Conservation (phyloP, 2,113 vertebrate species). For the Sinocyclocheilus rhinocerous region DNA sequence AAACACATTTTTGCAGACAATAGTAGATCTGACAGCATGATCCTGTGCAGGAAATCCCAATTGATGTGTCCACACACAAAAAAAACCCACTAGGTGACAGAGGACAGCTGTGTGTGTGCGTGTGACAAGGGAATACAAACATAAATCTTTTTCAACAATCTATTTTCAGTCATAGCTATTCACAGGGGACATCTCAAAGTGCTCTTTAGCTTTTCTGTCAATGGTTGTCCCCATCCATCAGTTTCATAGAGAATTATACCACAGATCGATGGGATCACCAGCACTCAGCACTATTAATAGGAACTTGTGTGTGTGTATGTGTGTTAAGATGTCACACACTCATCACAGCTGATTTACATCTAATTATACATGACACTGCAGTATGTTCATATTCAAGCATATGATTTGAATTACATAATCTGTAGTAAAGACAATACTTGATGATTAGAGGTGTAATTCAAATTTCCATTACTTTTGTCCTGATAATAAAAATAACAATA, state of each 20-base stretch:
- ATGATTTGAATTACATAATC: conserved; percentile 44
- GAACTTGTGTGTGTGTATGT: conserved; percentile 65
- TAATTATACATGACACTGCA: conserved; percentile 18
- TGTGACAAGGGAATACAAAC: conserved; percentile 73
- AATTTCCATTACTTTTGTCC: background rate
- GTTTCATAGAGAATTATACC: conserved; percentile 92
- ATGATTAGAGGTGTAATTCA: background rate
- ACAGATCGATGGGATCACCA: conserved; percentile 84
- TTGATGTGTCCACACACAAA: background rate
- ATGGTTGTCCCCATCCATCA: conserved; percentile 88
- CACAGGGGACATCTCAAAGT: conserved; percentile 83
- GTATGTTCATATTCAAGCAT: background rate
- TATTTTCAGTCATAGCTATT: conserved; percentile 83
- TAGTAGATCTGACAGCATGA: background rate
- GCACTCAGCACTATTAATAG: conserved; percentile 76
- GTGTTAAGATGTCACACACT: conserved; percentile 1
- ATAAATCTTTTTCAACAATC: conserved; percentile 85
- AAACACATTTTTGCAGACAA: conserved; percentile 9
- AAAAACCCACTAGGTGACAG: background rate
- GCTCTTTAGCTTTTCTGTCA: conserved; percentile 90
- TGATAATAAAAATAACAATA: background rate
- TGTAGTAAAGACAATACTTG: background rate
- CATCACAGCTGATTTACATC: conserved; percentile 7
- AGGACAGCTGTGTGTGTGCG: conserved; percentile 22
- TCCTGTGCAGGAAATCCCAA: conserved; percentile 19